phyloP scores from a whole-genome alignment of 1,140 invertebrate species.

The Helicoverpa armigera region DNA sequence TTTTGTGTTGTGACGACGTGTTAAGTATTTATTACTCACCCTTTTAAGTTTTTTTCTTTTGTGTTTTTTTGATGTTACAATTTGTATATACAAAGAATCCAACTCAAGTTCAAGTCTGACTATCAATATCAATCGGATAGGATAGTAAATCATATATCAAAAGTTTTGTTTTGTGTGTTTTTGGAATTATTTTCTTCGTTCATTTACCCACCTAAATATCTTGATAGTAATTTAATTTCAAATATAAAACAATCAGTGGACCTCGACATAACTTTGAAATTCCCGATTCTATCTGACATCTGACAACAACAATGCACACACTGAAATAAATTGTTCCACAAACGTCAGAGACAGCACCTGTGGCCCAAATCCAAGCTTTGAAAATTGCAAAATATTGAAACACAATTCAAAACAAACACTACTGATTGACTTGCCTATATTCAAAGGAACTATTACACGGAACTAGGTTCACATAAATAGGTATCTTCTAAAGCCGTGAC shows the following conservation, averaged over 20 bases:
- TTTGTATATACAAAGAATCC: too few relatives aligned
- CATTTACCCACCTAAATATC: too few relatives aligned
- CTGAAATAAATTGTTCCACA: constrained; percentile 6
- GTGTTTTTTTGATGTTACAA: neutral
- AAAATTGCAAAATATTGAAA: neutral
- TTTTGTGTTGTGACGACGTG: constrained; percentile 25
- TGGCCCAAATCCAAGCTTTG: neutral
- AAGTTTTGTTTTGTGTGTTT: too few relatives aligned
- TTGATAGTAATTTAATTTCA: too few relatives aligned
- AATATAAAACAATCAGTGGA: too few relatives aligned
- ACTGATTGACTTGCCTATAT: constrained; percentile 41
- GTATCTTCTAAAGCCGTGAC: constrained; percentile 61
- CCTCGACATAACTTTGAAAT: too few relatives aligned
- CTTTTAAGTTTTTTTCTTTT: constrained; percentile 4
- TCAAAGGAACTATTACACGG: constrained; percentile 54
- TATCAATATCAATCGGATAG: too few relatives aligned
- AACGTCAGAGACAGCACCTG: neutral
- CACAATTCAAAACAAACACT: constrained; percentile 7
- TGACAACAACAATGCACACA: neutral
- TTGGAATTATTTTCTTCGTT: too few relatives aligned
- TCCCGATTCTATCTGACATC: neutral
- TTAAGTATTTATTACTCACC: constrained; percentile 34
- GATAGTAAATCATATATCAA: too few relatives aligned
- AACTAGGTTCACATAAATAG: constrained; percentile 68
- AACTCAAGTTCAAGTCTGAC: too few relatives aligned